Evolutionary conservation across 2,888 invertebrate genomes (phyloP), one percentile per base, ranked within the genome.

Genomic region (Opisthograptis luteolata): DNA sequence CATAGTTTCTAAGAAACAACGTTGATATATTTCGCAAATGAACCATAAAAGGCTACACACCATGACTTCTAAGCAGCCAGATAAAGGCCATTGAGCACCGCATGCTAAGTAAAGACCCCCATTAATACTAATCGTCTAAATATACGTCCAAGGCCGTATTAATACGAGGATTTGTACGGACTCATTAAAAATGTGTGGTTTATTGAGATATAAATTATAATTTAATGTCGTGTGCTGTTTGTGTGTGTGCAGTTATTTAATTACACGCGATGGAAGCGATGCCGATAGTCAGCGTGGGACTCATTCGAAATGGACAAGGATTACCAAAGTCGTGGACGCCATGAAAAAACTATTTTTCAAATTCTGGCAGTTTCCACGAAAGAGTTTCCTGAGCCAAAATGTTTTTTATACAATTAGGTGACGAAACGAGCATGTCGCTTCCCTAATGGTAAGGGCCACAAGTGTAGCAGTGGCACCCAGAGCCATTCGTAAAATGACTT

Each of bases 81-180:
- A 28, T 9, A 30, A 44, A 6, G 13, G 6, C 17, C 25, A 17
- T 30, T 40, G 15, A 22, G 30, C 15, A 41, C 14, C 8, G 19
- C 12, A n/a, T 15, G 10, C 28, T 35, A 45, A 37, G 27, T 19
- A 28, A n/a, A 25, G 12, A 22, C 30, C 10, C 30, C 32, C 43
- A 50, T 44, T 35, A 54, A 39, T 43, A 72, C 68, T 81, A 79
- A 85, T 81, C 74, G 81, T 75, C 80, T 78, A 73, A 85, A 82
- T 81, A 79, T 76, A 75, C 72, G 48, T 62, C 60, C 85, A 85
- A 87, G 87, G 87, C 73, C 76, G 74, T 81, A 83, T 84, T 81
- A 79, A 85, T 86, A 77, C 72, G 73, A 71, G 79, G 83, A 82
- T 84, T 80, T 79, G 75, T 77, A 76, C 75, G 65, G 66, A 68